Conservation (phyloP, 2,888 invertebrate species). For the Conus canariensis region DNA sequence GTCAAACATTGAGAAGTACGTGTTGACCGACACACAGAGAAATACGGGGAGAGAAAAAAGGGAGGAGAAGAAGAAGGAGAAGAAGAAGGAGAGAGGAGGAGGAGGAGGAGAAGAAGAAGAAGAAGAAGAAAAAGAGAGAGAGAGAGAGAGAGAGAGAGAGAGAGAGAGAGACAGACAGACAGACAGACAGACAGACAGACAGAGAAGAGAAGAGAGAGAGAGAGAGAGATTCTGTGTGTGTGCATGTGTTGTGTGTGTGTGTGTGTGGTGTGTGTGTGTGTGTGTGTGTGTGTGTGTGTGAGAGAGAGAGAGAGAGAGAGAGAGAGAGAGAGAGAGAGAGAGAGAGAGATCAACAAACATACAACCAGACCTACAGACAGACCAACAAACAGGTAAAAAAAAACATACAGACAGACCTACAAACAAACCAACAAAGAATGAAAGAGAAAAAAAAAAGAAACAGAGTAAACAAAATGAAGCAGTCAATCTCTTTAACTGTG, state of each 20-base stretch:
- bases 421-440: background rate
- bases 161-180: background rate
- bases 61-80: no score
- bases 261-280: background rate
- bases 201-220: background rate
- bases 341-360: background rate
- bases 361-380: background rate
- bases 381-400: background rate
- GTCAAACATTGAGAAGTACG: no score
- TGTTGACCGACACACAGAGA: no score
- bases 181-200: background rate
- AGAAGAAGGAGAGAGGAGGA: no score
- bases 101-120: background rate
- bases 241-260: no score
- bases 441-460: no score
- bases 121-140: background rate
- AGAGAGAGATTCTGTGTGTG: background rate
- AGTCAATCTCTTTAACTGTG: no score
- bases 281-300: no score
- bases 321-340: no score
- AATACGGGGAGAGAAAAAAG: no score
- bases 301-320: no score
- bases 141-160: background rate
- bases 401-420: background rate
- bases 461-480: no score